phyloP scores from a whole-genome alignment of 2,113 vertebrate species.

The Heterotis niloticus region DNA sequence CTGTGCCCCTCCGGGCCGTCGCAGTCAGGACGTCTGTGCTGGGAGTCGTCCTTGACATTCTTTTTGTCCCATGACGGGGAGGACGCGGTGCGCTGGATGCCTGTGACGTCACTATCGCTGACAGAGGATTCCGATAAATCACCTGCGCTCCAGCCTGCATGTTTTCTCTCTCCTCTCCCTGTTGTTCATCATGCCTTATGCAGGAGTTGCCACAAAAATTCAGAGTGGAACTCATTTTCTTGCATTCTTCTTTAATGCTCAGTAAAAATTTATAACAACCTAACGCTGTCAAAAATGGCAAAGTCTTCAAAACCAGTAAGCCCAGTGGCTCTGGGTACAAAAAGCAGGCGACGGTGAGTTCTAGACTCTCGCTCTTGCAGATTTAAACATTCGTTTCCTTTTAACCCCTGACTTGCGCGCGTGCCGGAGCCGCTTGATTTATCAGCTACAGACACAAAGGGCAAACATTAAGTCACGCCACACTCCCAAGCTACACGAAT shows the following conservation, averaged over 20 bases:
- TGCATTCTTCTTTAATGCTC: not conserved
- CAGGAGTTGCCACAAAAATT: constrained; percentile 67
- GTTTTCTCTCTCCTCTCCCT: constrained; percentile 53
- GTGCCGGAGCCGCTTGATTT: constrained; percentile 52
- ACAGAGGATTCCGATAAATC: constrained; percentile 90
- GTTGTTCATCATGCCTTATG: constrained; percentile 29
- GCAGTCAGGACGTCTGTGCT: constrained; percentile 81
- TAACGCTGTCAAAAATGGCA: constrained; percentile 76
- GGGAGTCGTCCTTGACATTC: constrained; percentile 96
- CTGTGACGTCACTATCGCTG: constrained; percentile 93
- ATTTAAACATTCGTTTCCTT: constrained; percentile 46
- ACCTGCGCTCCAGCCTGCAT: constrained; percentile 76
- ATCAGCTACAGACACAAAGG: constrained; percentile 45
- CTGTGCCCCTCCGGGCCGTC: constrained; percentile 75
- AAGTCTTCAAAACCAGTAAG: constrained; percentile 94
- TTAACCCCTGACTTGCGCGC: constrained; percentile 40
- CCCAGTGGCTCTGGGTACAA: constrained; percentile 57
- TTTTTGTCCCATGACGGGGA: constrained; percentile 84
- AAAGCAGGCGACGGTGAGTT: constrained; percentile 51
- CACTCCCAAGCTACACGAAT: constrained; percentile 38
- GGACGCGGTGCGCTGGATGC: constrained; percentile 85
- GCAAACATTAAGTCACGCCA: constrained; percentile 32
- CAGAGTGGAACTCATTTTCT: constrained; percentile 48
- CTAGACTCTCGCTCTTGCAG: constrained; percentile 46
- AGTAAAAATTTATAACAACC: constrained; percentile 48